These are phyloP conservation scores for Serripes groenlandicus DNA, from an alignment of 2,888 invertebrate species.

Conservation along the genomic window DNA sequence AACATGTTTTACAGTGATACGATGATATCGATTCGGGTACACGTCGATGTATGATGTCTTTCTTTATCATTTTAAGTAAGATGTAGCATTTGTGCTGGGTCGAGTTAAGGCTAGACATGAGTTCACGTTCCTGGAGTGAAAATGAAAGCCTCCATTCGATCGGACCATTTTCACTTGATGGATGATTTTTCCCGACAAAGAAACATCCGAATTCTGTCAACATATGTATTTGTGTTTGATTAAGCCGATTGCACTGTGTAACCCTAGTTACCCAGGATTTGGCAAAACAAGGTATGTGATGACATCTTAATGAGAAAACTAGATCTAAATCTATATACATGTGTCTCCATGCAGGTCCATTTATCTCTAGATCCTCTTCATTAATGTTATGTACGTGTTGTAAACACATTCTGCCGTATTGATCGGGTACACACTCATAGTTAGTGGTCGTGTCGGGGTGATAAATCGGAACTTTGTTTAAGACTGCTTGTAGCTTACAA, in stretches of 20 bases:
- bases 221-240: neutral
- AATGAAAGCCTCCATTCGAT: too few relatives aligned
- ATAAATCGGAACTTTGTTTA: neutral
- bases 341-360: neutral
- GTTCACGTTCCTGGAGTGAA: too few relatives aligned
- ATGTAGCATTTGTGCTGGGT: too few relatives aligned
- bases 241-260: neutral
- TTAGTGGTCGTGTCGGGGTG: neutral
- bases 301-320: neutral
- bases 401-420: neutral
- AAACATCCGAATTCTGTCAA: neutral
- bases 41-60: too few relatives aligned
- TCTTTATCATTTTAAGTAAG: too few relatives aligned
- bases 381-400: neutral
- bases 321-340: neutral
- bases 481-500: conserved; percentile 1
- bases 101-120: too few relatives aligned
- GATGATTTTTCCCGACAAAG: neutral
- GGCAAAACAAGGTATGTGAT: neutral
- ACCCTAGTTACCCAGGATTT: neutral
- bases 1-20: too few relatives aligned
- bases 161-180: too few relatives aligned
- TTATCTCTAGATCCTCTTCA: neutral
- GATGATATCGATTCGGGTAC: too few relatives aligned
- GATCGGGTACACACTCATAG: neutral